A percentile compares a stretch with the other conserved stretches of the same genome.
These are phyloP conservation scores for Lota lota DNA, from an alignment of 2,113 vertebrate genomes.

Conservation along the genomic window DNA sequence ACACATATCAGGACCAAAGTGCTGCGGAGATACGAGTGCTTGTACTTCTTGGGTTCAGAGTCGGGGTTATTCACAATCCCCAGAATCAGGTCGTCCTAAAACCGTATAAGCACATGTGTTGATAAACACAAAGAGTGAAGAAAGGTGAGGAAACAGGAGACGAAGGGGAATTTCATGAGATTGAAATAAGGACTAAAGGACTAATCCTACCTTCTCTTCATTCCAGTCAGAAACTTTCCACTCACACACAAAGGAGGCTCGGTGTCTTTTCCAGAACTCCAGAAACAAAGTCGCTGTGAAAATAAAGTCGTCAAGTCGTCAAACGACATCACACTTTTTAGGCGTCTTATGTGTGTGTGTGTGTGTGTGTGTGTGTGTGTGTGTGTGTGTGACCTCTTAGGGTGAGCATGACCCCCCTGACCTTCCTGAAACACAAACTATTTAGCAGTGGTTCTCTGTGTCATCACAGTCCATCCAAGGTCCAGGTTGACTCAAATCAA, in stretches of 20 bases:
- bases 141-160: background rate
- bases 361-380: background rate
- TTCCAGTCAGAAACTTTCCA: slow-evolving; percentile 89
- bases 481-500: too few species aligned
- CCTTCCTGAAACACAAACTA: too few species aligned
- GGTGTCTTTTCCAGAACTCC: slow-evolving; percentile 90
- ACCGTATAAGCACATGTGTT: background rate
- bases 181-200: too few species aligned
- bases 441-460: too few species aligned
- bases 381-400: too few species aligned
- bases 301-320: slow-evolving; percentile 1
- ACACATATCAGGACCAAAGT: slow-evolving; percentile 75
- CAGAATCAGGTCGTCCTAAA: slow-evolving; percentile 87
- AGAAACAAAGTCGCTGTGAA: slow-evolving; percentile 87
- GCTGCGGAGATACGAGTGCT: slow-evolving; percentile 83
- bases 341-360: background rate
- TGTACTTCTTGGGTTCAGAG: slow-evolving; percentile 57
- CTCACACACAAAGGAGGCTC: slow-evolving; percentile 71
- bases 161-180: background rate
- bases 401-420: too few species aligned
- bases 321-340: too few species aligned
- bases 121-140: background rate
- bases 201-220: slow-evolving; percentile 84
- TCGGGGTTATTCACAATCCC: slow-evolving; percentile 74
- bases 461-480: too few species aligned